Conservation (phyloP, 2,797 vertebrate species). For the Channallabes apus region DNA sequence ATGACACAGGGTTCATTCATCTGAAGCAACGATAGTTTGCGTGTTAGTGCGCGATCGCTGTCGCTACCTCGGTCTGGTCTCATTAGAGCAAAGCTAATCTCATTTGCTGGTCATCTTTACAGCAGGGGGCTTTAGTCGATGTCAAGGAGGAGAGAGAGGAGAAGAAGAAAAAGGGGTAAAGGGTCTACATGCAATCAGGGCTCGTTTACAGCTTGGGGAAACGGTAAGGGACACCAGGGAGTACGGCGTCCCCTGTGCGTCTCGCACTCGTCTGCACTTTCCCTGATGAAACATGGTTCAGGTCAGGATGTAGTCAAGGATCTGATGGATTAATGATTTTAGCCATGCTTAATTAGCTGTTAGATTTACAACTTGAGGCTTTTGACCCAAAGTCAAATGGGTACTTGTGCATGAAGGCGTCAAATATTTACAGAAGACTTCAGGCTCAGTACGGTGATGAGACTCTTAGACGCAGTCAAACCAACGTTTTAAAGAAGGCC, state of each 20-base stretch:
- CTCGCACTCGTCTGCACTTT: not conserved
- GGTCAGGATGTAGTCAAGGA: not conserved
- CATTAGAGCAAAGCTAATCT: constrained; percentile 19
- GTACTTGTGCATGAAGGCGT: no score
- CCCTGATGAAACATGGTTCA: not conserved
- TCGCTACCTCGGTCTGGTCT: not conserved
- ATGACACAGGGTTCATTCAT: constrained; percentile 27
- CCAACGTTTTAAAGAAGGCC: no score
- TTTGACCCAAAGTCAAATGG: no score
- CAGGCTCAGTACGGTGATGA: no score
- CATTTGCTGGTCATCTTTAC: constrained; percentile 6
- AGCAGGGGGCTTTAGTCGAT: not conserved
- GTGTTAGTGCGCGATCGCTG: not conserved
- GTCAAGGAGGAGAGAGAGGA: not conserved
- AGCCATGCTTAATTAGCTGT: not conserved
- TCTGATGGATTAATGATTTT: not conserved
- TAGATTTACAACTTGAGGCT: not conserved
- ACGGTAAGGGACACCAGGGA: not conserved
- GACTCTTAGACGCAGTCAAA: no score
- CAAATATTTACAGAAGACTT: no score
- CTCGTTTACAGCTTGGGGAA: not conserved
- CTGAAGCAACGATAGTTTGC: constrained; percentile 15
- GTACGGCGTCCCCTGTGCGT: not conserved
- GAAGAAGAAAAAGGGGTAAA: constrained; percentile 12
- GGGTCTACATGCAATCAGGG: not conserved